A percentile compares a stretch with the other conserved stretches of the same genome.
phyloP scores from a whole-genome alignment of 2,888 invertebrate genomes.

The Drosophila antonietae region DNA sequence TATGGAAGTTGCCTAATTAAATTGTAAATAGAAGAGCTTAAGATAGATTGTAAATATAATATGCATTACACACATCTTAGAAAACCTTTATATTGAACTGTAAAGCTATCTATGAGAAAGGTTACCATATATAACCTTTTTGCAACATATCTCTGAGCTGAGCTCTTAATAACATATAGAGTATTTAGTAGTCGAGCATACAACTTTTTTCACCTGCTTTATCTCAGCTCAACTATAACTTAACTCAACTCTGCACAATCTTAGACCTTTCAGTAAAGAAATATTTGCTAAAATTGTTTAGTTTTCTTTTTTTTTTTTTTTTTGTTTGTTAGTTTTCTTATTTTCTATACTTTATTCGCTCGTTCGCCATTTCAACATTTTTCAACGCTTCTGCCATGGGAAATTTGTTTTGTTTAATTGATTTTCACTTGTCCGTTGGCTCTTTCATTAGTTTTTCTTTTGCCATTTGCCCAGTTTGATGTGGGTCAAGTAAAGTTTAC shows the following conservation, averaged over 20 bases:
- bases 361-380: background rate
- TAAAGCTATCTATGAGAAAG: too few species aligned
- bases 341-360: constrained; percentile 7
- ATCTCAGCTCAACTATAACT: background rate
- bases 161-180: background rate
- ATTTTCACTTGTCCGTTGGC: constrained; percentile 22
- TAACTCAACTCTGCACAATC: constrained; percentile 27
- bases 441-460: constrained; percentile 2
- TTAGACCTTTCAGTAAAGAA: background rate
- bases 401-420: constrained; percentile 47
- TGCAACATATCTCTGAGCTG: too few species aligned
- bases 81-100: too few species aligned
- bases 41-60: too few species aligned
- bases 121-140: too few species aligned
- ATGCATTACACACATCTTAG: too few species aligned
- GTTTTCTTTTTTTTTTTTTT: constrained; percentile 23
- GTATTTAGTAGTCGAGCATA: background rate
- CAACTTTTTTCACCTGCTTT: constrained; percentile 1
- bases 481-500: constrained; percentile 28
- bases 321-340: constrained; percentile 10
- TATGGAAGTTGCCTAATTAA: background rate
- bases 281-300: background rate
- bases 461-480: background rate
- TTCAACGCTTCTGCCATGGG: constrained; percentile 16
- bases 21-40: too few species aligned